Percentiles rank a stretch among this genome's conserved stretches.
These are phyloP conservation scores for Paramormyrops hopkinsi DNA, from an alignment of 2,797 vertebrate genomes.

Conservation along the genomic window DNA sequence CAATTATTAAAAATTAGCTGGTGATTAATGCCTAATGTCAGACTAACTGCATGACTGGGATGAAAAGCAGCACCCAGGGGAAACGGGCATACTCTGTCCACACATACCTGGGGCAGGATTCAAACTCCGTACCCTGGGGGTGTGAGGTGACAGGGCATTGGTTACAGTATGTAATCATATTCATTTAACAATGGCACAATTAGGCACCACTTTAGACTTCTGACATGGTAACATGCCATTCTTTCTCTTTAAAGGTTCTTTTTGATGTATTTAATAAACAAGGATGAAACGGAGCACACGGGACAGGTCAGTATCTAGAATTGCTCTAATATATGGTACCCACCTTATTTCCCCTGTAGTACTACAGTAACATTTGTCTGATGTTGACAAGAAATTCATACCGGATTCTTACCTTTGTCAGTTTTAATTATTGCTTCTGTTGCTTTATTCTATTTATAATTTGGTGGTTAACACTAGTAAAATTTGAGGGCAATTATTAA, in stretches of 20 bases:
- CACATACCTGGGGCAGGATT: not conserved
- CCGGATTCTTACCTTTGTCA: not conserved
- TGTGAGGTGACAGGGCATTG: not conserved
- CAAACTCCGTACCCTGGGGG: not conserved
- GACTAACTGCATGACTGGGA: not conserved
- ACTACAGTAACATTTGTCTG: not conserved
- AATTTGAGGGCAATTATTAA: not conserved
- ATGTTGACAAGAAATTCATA: not conserved
- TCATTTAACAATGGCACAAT: not conserved
- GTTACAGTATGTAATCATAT: not conserved
- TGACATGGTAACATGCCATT: not conserved
- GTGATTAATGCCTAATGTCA: not conserved
- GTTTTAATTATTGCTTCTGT: not conserved
- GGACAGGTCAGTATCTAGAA: constrained; percentile 71
- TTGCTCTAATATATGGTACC: not conserved
- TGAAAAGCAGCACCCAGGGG: not conserved
- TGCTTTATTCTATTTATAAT: not conserved
- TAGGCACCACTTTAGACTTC: not conserved
- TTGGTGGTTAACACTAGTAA: not conserved
- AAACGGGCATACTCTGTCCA: not conserved
- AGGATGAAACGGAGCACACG: constrained; percentile 89
- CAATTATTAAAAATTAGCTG: not conserved
- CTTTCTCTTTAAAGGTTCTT: constrained; percentile 69
- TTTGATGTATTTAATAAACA: constrained; percentile 92
- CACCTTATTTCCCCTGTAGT: not conserved